Evolutionary conservation across 2,113 vertebrate species (phyloP), one percentile per base, ranked within the genome.

Genomic region (Beaufortia kweichowensis): DNA sequence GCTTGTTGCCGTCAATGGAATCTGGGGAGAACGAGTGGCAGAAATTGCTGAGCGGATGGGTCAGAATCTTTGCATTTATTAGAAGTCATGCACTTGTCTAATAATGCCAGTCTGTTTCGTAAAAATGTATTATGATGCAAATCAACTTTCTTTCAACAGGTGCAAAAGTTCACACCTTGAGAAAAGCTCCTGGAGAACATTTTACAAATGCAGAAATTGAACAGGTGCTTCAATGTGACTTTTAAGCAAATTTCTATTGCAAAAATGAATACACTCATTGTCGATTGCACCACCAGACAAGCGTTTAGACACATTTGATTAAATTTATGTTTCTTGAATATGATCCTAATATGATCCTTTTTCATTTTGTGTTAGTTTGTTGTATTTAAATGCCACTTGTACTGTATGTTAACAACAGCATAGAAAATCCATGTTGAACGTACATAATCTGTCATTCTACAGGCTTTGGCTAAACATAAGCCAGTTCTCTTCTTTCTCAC

Each of bases 401-500:
- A 43, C 41, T 7, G 33, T 43, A 2, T 35, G 61, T 35, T 63
- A 33, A 64, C n/a, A 64, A 46, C 0, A 46, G 41, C 3, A 35
- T 2, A n/a, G 2, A 5, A 35, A 7, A 64, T 19, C 39, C 19
- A 39, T 11, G 1, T 5, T 56, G 2, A 48, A 35, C 50, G 11
- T 46, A 14, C 14, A 59, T 11, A 23, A n/a, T 75, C 6, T 61
- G 3, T 73, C 12, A 35, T 33, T 7, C 1, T 72, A 17, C 43
- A 98, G 97, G 93, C 88, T n/a, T 69, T 99, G 75, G 62, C 75
- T 17, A 89, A 79, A 83, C 90, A 98, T 90, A 94, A 93, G 82
- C 96, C 97, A 0, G 89, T 85, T 0, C 84, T 98, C 75, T 93
- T 99, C 80, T 98, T 98, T 89, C 92, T 99, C 78, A 93, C 95